These are phyloP conservation scores for Pomatostomus ruficeps DNA, from an alignment of 2,113 vertebrate genomes.

Conservation along the genomic window DNA sequence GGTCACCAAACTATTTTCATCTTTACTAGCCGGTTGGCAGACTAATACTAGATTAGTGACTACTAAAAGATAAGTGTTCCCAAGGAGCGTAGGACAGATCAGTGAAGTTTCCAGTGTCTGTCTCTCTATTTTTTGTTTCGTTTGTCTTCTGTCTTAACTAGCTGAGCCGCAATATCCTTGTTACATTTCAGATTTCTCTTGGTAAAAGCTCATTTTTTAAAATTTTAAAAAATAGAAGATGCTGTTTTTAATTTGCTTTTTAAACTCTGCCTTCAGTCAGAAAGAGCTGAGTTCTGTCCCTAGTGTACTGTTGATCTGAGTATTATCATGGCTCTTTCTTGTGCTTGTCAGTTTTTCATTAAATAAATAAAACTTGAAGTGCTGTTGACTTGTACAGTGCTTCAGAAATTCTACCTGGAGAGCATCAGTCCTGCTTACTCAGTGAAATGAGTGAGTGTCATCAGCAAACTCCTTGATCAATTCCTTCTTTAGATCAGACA, in stretches of 20 bases:
- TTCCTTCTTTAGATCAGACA: background rate
- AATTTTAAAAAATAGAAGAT: background rate
- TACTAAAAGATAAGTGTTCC: background rate
- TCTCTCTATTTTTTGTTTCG: background rate
- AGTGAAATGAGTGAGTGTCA: background rate
- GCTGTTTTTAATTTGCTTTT: background rate
- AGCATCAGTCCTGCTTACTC: background rate
- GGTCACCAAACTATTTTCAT: background rate
- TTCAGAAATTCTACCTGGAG: background rate
- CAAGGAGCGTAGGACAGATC: background rate
- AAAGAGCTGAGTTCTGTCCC: background rate
- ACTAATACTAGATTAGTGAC: background rate
- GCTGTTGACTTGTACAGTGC: background rate
- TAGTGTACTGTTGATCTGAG: background rate
- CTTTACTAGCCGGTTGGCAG: background rate
- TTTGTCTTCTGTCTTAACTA: background rate
- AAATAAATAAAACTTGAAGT: background rate
- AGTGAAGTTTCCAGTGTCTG: background rate
- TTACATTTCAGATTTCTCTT: background rate
- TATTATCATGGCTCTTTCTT: background rate
- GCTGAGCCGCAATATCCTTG: background rate
- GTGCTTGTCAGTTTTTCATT: background rate
- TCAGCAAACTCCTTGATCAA: background rate
- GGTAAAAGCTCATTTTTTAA: background rate
- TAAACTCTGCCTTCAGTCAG: background rate